Evolutionary conservation across 2,113 vertebrate genomes (phyloP), one percentile per base, ranked within the genome.

Genomic region (Varanus salvator): DNA sequence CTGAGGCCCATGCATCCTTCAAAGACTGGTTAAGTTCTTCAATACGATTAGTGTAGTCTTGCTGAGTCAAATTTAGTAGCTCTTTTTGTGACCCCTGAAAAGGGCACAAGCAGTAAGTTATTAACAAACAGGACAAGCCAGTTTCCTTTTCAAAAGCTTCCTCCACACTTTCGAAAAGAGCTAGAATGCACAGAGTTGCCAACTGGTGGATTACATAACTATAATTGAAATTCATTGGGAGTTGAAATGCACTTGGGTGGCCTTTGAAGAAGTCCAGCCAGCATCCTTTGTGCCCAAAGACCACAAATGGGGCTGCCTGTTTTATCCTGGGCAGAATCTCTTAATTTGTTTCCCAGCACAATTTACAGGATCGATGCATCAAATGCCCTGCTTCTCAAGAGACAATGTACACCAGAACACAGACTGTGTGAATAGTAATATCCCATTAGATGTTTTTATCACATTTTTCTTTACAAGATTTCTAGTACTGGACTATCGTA

Each of bases 1-100:
- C 99, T 0, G 99, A 98, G 86, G 98, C 97, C 99, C 99, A 99
- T 31, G 99, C 98, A 15, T 99, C 99, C 95, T 99, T 99, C 84
- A 99, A 95, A 1, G 98, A 98, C 96, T 99, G 99, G 95, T 99
- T 99, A 74, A 99, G 97, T 91, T 99, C 99, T 91, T 99, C 99
- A 27, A 99, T 99, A 84, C 99, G 97, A 96, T 98, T 98, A 84
- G 98, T 97, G 1, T 99, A 99, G 71, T 99, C 99, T 96, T 99
- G 99, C 93, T 99, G 99, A 91, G 99, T 99, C 91, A 99, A 97
- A 96, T 99, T 99, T 92, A 99, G 81, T 89, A 99, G 97, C 95
- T 99, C 98, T 71, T 98, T 98, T 90, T 99, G 99, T 44, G 99
- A 99, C 1, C 99, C 99, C 99, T 99, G 94, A 34, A 64, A 95